phyloP scores from a whole-genome alignment of 2,888 invertebrate species.

The Chaetoderma sp. region DNA sequence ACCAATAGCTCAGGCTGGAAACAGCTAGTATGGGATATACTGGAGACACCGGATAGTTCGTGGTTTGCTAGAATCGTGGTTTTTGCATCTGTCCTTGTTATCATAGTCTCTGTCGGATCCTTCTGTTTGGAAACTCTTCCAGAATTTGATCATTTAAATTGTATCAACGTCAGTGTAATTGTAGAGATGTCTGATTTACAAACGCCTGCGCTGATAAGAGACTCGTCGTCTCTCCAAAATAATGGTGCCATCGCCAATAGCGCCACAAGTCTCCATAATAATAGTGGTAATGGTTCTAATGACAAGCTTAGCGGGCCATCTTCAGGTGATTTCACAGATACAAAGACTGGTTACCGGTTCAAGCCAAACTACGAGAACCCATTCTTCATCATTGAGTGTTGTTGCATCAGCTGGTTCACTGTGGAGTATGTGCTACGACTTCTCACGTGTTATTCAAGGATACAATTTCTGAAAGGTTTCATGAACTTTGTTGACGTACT shows the following conservation, averaged over 20 bases:
- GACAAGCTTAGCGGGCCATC: too few species aligned
- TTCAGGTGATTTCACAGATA: too few species aligned
- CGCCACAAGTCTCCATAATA: too few species aligned
- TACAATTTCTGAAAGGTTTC: constrained; percentile 52
- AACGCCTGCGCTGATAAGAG: too few species aligned
- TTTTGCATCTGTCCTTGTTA: constrained; percentile 68
- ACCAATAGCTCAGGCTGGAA: constrained; percentile 55
- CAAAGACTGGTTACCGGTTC: too few species aligned
- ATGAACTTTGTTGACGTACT: constrained; percentile 67
- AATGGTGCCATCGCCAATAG: too few species aligned
- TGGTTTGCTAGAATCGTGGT: constrained; percentile 67
- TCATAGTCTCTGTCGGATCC: constrained; percentile 69
- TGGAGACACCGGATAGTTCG: constrained; percentile 71
- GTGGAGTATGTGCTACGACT: constrained; percentile 61
- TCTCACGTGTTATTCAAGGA: constrained; percentile 56
- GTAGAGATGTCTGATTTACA: too few species aligned
- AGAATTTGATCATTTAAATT: constrained; percentile 18
- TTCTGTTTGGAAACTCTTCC: constrained; percentile 72
- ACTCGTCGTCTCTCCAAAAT: too few species aligned
- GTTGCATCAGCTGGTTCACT: constrained; percentile 67
- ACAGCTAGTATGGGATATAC: constrained; percentile 66
- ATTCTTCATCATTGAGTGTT: constrained; percentile 63
- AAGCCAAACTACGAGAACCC: constrained; percentile 54
- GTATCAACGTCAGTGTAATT: too few species aligned
- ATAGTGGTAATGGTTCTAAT: too few species aligned